Evolutionary conservation across 2,797 vertebrate genomes (phyloP), one percentile per base, ranked within the genome.

Genomic region (Mormyrus proboscirostris): DNA sequence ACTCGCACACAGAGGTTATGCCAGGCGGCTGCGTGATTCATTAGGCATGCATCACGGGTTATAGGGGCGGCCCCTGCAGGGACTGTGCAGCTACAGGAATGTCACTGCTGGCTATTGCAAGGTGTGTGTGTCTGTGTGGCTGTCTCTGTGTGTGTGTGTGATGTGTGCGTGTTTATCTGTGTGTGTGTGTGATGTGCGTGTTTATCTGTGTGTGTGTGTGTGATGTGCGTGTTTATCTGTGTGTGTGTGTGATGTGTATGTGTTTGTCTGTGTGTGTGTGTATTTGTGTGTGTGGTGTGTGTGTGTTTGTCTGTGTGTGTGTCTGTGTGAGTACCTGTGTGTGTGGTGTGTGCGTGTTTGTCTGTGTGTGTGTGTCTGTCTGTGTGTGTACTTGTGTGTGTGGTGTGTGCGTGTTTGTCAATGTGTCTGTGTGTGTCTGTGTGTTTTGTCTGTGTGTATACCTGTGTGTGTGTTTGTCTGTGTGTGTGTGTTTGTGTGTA

Each of bases 1-100:
- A 91, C 93, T 91, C 90, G 90, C 91, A 94, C 76, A 93, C 94
- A 94, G 95, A 95, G 95, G 95, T 95, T 96, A 95, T 95, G 94
- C 95, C 95, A 95, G 95, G 96, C 96, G 96, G 96, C 95, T 95
- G 96, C 95, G 95, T 96, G 96, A 96, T 95, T 96, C 96, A 96
- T 96, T 96, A 96, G 95, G 95, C 95, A 96, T 96, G 95, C 95
- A 93, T 96, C 94, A 95, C 95, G 94, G 92, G 0, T 1, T 94
- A 93, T 94, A 94, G 91, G 41, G 86, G 16, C 90, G 49, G 90
- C n/a, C 89, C 47, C 90, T 87, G 92, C 93, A 94, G 94, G 94
- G 93, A 92, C 94, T 93, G 93, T 93, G 93, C 96, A 96, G 96
- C 96, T 96, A 95, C 95, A 95, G 95, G 96, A 96, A 96, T 96